phyloP scores from a whole-genome alignment of 1,140 invertebrate genomes.

The Bombus breviceps region DNA sequence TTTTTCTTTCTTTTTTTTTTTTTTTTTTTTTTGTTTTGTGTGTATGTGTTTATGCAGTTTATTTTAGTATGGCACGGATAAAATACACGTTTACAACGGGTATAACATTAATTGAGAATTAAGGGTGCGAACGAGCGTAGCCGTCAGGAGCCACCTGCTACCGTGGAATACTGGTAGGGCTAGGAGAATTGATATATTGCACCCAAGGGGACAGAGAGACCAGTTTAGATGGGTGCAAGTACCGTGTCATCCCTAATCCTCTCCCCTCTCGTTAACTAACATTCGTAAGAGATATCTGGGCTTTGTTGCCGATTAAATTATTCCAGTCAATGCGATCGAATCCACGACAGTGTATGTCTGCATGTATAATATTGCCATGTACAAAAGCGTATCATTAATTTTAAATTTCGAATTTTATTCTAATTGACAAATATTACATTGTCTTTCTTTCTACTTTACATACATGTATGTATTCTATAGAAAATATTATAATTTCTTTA shows the following conservation, averaged over 20 bases:
- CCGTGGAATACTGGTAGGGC: conserved; percentile 63
- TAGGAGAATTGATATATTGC: conserved; percentile 80
- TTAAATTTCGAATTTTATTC: background rate
- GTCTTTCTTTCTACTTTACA: background rate
- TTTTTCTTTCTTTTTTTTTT: background rate
- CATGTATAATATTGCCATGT: too few species aligned
- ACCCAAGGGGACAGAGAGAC: conserved; percentile 72
- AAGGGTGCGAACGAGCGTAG: conserved; percentile 77
- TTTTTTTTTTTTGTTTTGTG: too few species aligned
- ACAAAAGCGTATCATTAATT: background rate
- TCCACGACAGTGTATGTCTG: background rate
- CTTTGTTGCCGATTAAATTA: conserved; percentile 58
- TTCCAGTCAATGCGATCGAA: conserved; percentile 34
- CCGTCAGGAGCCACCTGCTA: conserved; percentile 80
- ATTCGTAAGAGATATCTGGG: conserved; percentile 54
- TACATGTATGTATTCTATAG: too few species aligned
- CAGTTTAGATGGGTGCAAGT: conserved; percentile 45
- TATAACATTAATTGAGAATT: conserved; percentile 82
- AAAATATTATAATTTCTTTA: background rate
- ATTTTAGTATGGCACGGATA: background rate
- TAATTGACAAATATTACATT: background rate
- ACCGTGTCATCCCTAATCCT: conserved; percentile 46
- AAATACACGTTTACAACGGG: conserved; percentile 62
- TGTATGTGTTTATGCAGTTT: too few species aligned
- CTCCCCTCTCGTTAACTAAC: conserved; percentile 60